phyloP scores from a whole-genome alignment of 2,888 invertebrate species.

The Mycogona germanica region DNA sequence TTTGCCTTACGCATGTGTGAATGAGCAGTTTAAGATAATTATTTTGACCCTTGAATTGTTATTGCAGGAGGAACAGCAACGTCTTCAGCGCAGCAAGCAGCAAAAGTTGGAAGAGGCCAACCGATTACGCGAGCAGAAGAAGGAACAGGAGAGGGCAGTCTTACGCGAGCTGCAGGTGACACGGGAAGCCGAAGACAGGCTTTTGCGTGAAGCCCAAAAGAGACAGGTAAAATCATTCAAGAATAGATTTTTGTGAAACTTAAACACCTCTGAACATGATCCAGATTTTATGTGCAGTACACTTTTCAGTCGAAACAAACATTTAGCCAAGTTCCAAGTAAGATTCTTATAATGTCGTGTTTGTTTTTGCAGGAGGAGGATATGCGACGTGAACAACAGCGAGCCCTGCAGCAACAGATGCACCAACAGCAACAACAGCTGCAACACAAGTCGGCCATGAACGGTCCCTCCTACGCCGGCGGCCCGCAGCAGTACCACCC shows the following conservation, averaged over 20 bases:
- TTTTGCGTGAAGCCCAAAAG: slow-evolving; percentile 36
- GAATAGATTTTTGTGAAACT: slow-evolving; percentile 18
- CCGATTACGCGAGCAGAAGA: slow-evolving; percentile 39
- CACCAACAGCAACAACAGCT: slow-evolving; percentile 15
- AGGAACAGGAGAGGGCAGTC: slow-evolving; percentile 32
- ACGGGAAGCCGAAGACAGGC: slow-evolving; percentile 36
- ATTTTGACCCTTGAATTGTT: not conserved
- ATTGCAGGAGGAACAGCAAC: slow-evolving; percentile 26
- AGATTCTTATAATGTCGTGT: not conserved
- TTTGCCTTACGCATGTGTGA: not conserved
- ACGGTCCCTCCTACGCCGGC: slow-evolving; percentile 5
- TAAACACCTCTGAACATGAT: not conserved
- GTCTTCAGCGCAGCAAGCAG: slow-evolving; percentile 31
- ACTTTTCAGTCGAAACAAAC: no score
- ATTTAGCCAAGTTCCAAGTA: no score
- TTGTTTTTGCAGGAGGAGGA: slow-evolving; percentile 26
- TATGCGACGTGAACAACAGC: slow-evolving; percentile 19
- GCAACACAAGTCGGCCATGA: slow-evolving; percentile 7
- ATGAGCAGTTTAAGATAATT: not conserved
- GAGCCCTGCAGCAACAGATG: slow-evolving; percentile 24
- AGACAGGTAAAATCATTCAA: slow-evolving; percentile 27
- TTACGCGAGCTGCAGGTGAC: slow-evolving; percentile 33
- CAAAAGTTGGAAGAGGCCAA: slow-evolving; percentile 44
- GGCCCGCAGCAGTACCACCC: slow-evolving; percentile 6
- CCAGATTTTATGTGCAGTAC: not conserved